phyloP scores from a whole-genome alignment of 2,113 vertebrate genomes.

The Hoplias malabaricus region DNA sequence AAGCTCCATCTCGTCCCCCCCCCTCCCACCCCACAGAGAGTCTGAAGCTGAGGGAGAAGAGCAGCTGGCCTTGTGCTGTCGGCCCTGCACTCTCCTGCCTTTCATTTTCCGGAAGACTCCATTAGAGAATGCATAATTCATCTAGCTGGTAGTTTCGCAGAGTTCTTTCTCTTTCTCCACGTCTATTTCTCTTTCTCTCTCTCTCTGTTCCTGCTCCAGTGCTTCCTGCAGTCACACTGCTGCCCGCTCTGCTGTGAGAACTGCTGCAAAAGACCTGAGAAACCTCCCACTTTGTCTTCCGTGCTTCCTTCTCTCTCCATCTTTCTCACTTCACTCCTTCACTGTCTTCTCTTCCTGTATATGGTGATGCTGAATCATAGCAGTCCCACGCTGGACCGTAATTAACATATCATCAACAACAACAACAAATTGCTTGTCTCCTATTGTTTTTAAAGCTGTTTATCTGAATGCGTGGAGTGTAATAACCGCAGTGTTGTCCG shows the following conservation, averaged over 20 bases:
- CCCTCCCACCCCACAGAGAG: neutral
- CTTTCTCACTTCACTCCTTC: conserved; percentile 1
- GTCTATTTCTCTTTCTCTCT: neutral
- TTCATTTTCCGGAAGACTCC: conserved; percentile 42
- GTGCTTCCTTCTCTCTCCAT: neutral
- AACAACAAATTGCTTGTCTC: too few relatives aligned
- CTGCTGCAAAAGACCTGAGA: neutral
- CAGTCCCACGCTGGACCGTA: too few relatives aligned
- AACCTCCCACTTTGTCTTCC: neutral
- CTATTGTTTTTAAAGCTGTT: too few relatives aligned
- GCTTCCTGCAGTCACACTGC: conserved; percentile 8
- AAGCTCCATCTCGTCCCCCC: neutral
- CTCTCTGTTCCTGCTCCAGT: conserved; percentile 11
- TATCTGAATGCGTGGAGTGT: too few relatives aligned
- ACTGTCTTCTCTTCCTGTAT: neutral
- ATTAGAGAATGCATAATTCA: conserved; percentile 47
- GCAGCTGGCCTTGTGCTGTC: neutral
- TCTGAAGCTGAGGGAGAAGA: neutral
- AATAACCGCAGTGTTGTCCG: too few relatives aligned
- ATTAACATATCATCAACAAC: too few relatives aligned
- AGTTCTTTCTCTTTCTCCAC: neutral
- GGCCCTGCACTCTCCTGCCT: neutral
- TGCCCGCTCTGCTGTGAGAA: neutral
- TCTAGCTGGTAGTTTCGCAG: conserved; percentile 25
- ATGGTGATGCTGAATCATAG: too few relatives aligned